Evolutionary conservation across 2,797 vertebrate species (phyloP).

Genomic region (Poecilia gillii): DNA sequence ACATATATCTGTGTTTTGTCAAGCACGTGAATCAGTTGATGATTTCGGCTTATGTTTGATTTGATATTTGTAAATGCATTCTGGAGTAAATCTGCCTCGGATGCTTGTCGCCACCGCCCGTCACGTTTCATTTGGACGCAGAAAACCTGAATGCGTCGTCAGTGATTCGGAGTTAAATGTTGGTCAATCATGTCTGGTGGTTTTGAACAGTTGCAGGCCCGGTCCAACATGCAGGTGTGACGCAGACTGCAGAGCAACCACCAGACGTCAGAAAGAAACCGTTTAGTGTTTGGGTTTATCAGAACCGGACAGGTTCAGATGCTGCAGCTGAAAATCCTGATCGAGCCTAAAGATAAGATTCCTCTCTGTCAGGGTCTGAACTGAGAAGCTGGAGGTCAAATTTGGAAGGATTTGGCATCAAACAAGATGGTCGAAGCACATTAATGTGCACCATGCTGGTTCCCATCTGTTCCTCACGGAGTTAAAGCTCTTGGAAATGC

Average conservation of each 20-base stretch:
- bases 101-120: constrained; percentile 42
- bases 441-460: background rate
- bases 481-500: background rate
- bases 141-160: background rate
- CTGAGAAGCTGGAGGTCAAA: background rate
- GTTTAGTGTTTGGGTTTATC: background rate
- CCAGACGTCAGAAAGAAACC: background rate
- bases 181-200: background rate
- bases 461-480: background rate
- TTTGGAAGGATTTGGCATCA: background rate
- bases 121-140: background rate
- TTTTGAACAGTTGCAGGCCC: background rate
- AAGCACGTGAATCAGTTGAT: fast-evolving
- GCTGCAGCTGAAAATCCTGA: background rate
- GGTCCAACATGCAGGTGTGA: background rate
- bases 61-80: background rate
- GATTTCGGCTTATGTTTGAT: background rate
- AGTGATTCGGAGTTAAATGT: background rate
- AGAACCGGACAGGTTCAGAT: background rate
- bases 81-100: constrained; percentile 6
- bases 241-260: background rate
- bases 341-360: background rate
- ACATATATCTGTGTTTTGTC: fast-evolving
- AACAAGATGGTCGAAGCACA: background rate
- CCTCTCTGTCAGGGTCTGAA: background rate